Base-by-base conservation (phyloP, 2,888 invertebrate genomes). In the Macropis europaea region DNA sequence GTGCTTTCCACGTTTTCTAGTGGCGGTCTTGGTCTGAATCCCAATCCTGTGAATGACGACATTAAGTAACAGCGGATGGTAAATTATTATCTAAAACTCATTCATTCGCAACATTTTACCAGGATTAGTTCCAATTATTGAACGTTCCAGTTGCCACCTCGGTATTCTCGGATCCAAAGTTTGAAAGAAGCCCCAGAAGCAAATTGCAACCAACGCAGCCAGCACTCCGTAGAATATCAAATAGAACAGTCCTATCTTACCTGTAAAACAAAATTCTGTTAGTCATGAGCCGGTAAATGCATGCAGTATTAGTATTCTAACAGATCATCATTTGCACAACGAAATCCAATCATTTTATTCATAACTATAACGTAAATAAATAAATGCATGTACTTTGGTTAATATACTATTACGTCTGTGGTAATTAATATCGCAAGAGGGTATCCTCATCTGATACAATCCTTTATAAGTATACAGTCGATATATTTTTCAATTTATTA, bases 161-260 rank as follows among this genome's bases (percentile, higher is more conserved):
- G 98, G 99, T 87, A 95, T 94, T 82, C 96, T 93, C n/a, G 95
- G 94, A 90, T 97, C 97, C 85, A 98, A 90, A 0, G 97, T 97
- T 90, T 96, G 96, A 81, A 95, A 95, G 92, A 99, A 99, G 69
- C 96, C 95, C 94, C 97, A 96, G 93, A 98, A 95, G 91, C 98
- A 97, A 74, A 97, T 96, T 17, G 97, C 95, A 76, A 99, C 99
- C 86, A 99, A 93, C 24, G 97, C 97, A 22, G 96, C 97, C 86
- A 99, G 92, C 79, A 96, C 96, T 67, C 94, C 92, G 92, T 99
- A 99, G 92, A 99, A 99, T 84, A 97, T 93, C 84, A 97, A 91
- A 92, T 99, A 99, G 92, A 99, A 99, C n/a, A 97, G 90, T 57
- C 95, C 93, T 88, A 99, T 98, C 92, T 98, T 97, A 71, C 94